phyloP scores from a whole-genome alignment of 23 tunicate species.

The Styela clava region DNA sequence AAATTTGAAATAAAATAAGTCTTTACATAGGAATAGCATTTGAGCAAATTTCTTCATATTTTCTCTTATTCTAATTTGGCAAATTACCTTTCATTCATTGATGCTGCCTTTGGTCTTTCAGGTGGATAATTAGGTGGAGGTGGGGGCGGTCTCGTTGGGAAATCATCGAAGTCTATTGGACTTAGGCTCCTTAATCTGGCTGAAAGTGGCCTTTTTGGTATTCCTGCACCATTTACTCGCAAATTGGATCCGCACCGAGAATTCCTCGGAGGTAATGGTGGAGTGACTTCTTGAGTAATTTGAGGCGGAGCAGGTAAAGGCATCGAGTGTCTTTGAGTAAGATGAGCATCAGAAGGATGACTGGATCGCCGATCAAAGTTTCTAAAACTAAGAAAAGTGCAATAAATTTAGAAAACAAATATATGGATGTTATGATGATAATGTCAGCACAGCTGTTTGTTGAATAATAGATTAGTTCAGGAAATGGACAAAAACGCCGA shows the following conservation, averaged over 20 bases:
- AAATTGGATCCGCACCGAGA: background rate
- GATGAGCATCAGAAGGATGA: background rate
- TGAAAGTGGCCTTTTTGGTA: background rate
- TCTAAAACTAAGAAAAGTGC: no score
- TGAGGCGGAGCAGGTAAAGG: conserved; percentile 23
- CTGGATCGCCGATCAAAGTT: background rate
- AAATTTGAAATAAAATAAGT: no score
- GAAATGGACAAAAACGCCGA: no score
- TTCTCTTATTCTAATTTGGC: no score
- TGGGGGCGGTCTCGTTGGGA: conserved; percentile 28
- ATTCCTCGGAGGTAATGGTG: conserved; percentile 29
- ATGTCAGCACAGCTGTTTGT: no score
- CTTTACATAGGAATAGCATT: no score
- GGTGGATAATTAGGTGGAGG: conserved; percentile 3
- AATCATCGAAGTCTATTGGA: background rate
- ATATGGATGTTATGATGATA: no score
- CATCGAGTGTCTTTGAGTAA: background rate
- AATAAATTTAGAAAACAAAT: background rate
- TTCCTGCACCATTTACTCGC: background rate
- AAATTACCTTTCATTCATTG: background rate
- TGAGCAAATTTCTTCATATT: no score
- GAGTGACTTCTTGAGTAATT: background rate
- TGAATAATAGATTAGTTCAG: no score
- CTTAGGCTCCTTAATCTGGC: no score
- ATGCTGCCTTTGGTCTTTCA: background rate